Base-by-base conservation (phyloP, 92 coral and sea anemone genomes). In the Paragorgia papillata region DNA sequence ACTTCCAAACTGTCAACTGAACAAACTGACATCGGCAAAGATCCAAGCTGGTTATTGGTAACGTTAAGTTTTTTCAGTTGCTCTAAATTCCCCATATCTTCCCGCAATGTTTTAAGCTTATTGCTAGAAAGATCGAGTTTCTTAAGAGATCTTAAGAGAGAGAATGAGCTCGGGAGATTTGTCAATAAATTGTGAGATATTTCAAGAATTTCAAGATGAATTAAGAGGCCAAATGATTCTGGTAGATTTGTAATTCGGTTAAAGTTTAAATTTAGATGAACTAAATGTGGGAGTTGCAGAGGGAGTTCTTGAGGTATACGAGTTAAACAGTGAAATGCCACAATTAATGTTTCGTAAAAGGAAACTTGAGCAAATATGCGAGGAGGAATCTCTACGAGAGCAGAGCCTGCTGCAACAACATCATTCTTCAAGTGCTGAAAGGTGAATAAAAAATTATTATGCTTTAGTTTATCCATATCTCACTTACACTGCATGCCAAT, bases 81-180 rank as follows among this genome's bases (percentile, higher is more conserved):
- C 51, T 77, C 84, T 88, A 90, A 85, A 8, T 55, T 88, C 39
- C 90, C 97, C n/a, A 93, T 62, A 51, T 77, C 82, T 3, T 88
- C 89, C 49, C 94, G 90, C 43, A 93, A 75, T 30, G 81, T 74
- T 46, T 76, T 60, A 18, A 93, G 80, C 31, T 79, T 81, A 76
- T 93, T 93, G 66, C 91, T 96, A 24, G 97, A 93, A 24, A 93
- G 77, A 81, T 93, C 97, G 0, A 65, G 89, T 60, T 91, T 93
- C 62, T 88, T 83, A 44, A 93, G 90, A 41, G 94, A 89, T 39
- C 84, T 75, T 61, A 93, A 81, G 37, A 82, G 84, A 46, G 92
- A 84, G 39, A 93, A 93, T 28, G 97, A 77, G 49, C 68, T 82
- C 53, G 97, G 97, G 35, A 93, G 87, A 12, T 91, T 96, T 41